phyloP scores from a whole-genome alignment of 2,888 invertebrate species.

The Odontocerum albicorne region DNA sequence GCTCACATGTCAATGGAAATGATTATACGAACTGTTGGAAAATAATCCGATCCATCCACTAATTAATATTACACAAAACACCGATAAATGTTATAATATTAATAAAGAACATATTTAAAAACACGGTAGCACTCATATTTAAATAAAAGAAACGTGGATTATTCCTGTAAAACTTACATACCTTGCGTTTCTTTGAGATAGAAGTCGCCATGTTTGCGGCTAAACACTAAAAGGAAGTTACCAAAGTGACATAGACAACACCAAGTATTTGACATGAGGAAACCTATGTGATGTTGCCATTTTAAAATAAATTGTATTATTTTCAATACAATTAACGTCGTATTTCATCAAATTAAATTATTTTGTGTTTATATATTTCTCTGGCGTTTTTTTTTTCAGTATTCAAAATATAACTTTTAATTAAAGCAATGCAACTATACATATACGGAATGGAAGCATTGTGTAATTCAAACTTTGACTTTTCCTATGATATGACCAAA shows the following conservation, averaged over 20 bases:
- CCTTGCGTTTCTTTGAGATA: conserved; percentile 36
- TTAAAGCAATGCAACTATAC: too few species aligned
- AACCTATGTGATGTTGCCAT: too few species aligned
- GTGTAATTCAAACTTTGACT: too few species aligned
- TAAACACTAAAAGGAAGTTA: conserved; percentile 30
- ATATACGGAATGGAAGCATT: too few species aligned
- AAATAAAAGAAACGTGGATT: conserved; percentile 1
- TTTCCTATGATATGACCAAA: too few species aligned
- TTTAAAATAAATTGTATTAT: too few species aligned
- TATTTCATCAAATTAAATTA: too few species aligned
- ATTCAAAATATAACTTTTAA: too few species aligned
- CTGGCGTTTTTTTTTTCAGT: too few species aligned
- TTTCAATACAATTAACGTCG: too few species aligned
- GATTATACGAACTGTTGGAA: conserved; percentile 4
- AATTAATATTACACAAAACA: neutral
- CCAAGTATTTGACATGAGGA: neutral
- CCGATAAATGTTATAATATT: conserved; percentile 2
- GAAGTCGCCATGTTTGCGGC: conserved; percentile 36
- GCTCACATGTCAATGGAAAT: conserved; percentile 20
- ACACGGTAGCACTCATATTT: neutral
- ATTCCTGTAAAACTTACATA: conserved; percentile 19
- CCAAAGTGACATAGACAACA: neutral
- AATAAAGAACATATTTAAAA: neutral
- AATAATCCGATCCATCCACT: conserved; percentile 17
- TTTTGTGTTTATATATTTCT: too few species aligned